phyloP scores from a whole-genome alignment of 2,113 vertebrate species.

The Brienomyrus brachyistius region DNA sequence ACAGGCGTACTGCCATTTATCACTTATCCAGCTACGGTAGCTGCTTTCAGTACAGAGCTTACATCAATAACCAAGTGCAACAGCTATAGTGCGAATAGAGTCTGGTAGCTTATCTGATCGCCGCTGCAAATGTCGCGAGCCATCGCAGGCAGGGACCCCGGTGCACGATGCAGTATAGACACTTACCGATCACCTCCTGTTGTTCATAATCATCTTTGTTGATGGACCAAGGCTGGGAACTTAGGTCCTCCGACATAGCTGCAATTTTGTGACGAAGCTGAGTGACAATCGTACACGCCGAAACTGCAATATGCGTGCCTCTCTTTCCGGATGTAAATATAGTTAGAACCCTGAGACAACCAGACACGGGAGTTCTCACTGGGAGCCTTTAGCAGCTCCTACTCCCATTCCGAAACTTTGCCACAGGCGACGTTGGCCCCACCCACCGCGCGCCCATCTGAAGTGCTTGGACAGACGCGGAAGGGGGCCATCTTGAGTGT shows the following conservation, averaged over 20 bases:
- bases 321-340: constrained; percentile 36
- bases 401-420: constrained; percentile 37
- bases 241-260: constrained; percentile 82
- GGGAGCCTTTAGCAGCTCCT: constrained; percentile 20
- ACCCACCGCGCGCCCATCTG: constrained; percentile 42
- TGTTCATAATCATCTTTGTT: constrained; percentile 89
- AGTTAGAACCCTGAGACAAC: not conserved
- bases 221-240: constrained; percentile 82
- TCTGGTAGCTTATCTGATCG: not conserved
- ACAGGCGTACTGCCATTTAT: not conserved
- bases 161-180: not conserved
- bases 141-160: not conserved
- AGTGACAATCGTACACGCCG: constrained; percentile 17
- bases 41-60: not conserved
- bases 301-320: constrained; percentile 6
- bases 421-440: constrained; percentile 31
- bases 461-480: not conserved
- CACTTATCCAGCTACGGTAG: not conserved
- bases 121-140: not conserved
- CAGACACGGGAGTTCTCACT: not conserved
- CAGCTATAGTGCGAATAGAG: not conserved
- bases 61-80: not conserved
- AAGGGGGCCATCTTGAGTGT: constrained; percentile 49
- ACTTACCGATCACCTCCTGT: constrained; percentile 91
- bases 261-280: constrained; percentile 28